phyloP scores from a whole-genome alignment of 2,888 invertebrate genomes.

The Megamerina dolium region DNA sequence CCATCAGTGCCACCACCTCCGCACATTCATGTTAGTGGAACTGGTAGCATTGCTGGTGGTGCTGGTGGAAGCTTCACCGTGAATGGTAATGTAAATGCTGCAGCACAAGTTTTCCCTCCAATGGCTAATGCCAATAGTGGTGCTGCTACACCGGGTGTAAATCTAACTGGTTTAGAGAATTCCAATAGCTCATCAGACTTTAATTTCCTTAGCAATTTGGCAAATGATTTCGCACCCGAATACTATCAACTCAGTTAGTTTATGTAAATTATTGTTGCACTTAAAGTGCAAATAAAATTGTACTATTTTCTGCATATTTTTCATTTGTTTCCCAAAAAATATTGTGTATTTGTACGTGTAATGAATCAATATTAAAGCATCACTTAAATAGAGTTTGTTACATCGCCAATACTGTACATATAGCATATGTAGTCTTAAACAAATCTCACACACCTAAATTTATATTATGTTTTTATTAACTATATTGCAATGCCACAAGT shows the following conservation, averaged over 20 bases:
- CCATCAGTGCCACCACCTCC: slow-evolving; percentile 11
- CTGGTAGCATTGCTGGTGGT: slow-evolving; percentile 12
- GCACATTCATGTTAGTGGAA: slow-evolving; percentile 15
- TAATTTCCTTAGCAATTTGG: slow-evolving; percentile 86
- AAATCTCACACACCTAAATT: too few relatives aligned
- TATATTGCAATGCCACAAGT: too few relatives aligned
- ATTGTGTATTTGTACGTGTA: too few relatives aligned
- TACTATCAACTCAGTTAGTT: slow-evolving; percentile 62
- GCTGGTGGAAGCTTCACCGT: slow-evolving; percentile 7
- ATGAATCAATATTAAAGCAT: too few relatives aligned
- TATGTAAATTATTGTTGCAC: slow-evolving; percentile 23
- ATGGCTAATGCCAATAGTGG: slow-evolving; percentile 7
- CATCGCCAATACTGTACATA: too few relatives aligned
- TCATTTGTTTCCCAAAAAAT: too few relatives aligned
- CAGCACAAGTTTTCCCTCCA: slow-evolving; percentile 23
- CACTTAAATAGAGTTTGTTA: too few relatives aligned
- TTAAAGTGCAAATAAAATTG: too few relatives aligned
- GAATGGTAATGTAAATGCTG: slow-evolving; percentile 15
- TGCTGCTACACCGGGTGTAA: slow-evolving; percentile 48
- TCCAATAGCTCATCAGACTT: slow-evolving; percentile 91
- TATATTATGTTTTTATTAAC: too few relatives aligned
- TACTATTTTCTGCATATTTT: too few relatives aligned
- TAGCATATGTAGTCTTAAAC: too few relatives aligned
- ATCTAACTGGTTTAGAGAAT: slow-evolving; percentile 67
- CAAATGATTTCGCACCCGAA: slow-evolving; percentile 88